Conservation (phyloP, 2,797 vertebrate genomes). For the Mormyrus hasselquistii region DNA sequence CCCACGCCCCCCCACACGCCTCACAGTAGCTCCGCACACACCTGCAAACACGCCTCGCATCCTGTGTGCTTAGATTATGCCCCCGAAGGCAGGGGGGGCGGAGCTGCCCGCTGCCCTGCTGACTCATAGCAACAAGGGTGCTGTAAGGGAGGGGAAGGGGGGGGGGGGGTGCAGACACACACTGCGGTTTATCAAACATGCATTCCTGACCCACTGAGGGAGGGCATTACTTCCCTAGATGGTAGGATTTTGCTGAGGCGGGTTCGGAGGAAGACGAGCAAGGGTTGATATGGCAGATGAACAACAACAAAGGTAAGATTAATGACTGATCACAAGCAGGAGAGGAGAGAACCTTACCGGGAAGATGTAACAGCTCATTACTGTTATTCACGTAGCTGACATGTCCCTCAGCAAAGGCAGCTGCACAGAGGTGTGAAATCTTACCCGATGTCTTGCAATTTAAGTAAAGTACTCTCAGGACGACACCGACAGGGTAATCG, state of each 20-base stretch:
- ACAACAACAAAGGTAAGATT: not conserved
- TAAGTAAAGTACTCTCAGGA: not conserved
- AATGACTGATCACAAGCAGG: not conserved
- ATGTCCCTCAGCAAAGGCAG: not conserved
- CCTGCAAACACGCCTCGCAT: not conserved
- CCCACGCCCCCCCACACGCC: not conserved
- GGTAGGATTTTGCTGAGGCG: slow-evolving; percentile 12
- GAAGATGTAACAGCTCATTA: not conserved
- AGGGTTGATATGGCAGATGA: not conserved
- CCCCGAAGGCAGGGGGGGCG: no score
- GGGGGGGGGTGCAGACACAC: not conserved
- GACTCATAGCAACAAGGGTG: not conserved
- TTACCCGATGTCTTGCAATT: not conserved
- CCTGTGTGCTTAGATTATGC: no score
- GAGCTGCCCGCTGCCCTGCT: not conserved
- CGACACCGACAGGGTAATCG: not conserved
- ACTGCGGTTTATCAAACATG: slow-evolving; percentile 13
- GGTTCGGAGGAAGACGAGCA: not conserved
- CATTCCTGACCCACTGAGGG: slow-evolving; percentile 21
- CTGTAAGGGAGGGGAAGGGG: not conserved
- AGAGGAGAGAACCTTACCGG: not conserved
- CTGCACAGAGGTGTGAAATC: not conserved
- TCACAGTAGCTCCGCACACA: not conserved
- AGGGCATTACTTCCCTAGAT: slow-evolving; percentile 14
- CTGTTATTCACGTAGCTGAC: not conserved